Conservation (phyloP, 1,140 invertebrate species). For the Drosophila sp. region DNA sequence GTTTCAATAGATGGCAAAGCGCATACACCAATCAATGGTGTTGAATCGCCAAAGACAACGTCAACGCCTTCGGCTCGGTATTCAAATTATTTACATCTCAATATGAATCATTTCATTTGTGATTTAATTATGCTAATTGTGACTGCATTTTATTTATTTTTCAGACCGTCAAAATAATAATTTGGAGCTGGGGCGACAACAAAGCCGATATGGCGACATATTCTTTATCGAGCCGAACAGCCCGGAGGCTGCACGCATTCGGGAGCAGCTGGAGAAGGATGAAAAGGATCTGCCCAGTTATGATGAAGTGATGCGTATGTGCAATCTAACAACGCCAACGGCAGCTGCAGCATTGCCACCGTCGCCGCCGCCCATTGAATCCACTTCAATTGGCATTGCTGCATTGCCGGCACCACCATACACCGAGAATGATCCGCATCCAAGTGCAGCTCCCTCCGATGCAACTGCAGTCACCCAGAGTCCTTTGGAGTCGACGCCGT, state of each 20-base stretch:
- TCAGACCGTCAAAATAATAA: slow-evolving; percentile 75
- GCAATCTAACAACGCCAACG: slow-evolving; percentile 68
- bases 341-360: slow-evolving; percentile 35
- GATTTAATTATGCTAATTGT: slow-evolving; percentile 8
- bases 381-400: slow-evolving; percentile 55
- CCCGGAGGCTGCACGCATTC: slow-evolving; percentile 74
- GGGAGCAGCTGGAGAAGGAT: slow-evolving; percentile 78
- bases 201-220: slow-evolving; percentile 69
- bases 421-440: slow-evolving; percentile 63
- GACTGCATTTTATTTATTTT: slow-evolving; percentile 41
- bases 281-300: slow-evolving; percentile 82
- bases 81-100: not conserved
- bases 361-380: slow-evolving; percentile 30
- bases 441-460: not conserved
- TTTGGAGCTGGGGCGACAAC: slow-evolving; percentile 56
- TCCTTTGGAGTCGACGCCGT: slow-evolving; percentile 55
- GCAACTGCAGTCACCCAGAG: not conserved
- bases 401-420: slow-evolving; percentile 75
- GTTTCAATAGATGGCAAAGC: slow-evolving; percentile 65
- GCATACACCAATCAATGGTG: slow-evolving; percentile 55
- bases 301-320: slow-evolving; percentile 83
- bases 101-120: not conserved
- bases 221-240: slow-evolving; percentile 76
- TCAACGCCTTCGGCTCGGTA: slow-evolving; percentile 33
- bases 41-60: slow-evolving; percentile 46